phyloP scores from a whole-genome alignment of 2,113 vertebrate genomes.

The Mustela nigripes region DNA sequence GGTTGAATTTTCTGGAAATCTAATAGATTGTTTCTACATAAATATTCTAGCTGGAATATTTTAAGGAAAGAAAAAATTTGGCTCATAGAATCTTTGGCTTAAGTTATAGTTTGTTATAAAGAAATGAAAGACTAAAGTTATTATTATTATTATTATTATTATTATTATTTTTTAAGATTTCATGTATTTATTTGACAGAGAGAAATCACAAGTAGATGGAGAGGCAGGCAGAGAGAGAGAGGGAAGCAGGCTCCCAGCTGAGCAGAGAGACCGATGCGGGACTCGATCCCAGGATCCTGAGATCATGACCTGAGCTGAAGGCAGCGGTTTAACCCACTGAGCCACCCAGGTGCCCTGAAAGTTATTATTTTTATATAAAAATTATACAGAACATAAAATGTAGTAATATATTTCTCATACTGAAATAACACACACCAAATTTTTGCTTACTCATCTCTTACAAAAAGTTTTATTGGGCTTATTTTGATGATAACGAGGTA shows the following conservation, averaged over 20 bases:
- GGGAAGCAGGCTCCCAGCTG: too few relatives aligned
- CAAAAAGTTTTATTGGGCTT: neutral
- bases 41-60: constrained; percentile 3
- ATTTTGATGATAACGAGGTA: neutral
- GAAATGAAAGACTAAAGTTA: neutral
- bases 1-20: neutral
- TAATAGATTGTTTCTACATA: neutral
- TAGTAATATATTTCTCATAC: neutral
- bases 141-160: neutral
- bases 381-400: neutral
- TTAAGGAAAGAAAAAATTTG: neutral
- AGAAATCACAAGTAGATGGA: too few relatives aligned
- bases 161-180: neutral
- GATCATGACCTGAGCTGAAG: too few relatives aligned
- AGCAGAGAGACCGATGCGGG: too few relatives aligned
- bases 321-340: too few relatives aligned
- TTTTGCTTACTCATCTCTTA: neutral
- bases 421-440: neutral
- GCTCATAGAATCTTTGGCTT: neutral
- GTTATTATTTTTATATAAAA: constrained; percentile 1
- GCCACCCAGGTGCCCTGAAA: neutral
- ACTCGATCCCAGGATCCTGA: too few relatives aligned
- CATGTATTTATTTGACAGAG: too few relatives aligned
- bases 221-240: too few relatives aligned
- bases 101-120: neutral